Percentiles rank a stretch among this genome's conserved stretches.
Evolutionary conservation across 2,888 invertebrate species (phyloP).

Genomic region (Euplexia lucipara): DNA sequence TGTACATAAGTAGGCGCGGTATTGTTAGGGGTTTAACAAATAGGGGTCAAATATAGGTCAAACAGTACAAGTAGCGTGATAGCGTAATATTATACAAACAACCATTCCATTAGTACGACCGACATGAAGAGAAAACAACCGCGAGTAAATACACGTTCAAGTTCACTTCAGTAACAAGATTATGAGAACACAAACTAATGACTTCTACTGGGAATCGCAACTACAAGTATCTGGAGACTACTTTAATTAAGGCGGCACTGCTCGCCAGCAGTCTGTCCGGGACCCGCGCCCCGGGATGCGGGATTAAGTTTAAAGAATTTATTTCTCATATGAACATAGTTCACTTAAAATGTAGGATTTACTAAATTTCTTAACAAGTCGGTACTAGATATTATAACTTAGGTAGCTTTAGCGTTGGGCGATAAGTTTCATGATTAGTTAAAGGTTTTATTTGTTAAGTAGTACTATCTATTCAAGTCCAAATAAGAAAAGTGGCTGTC

Average conservation of each 20-base stretch:
- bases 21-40: conserved; percentile 12
- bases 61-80: conserved; percentile 28
- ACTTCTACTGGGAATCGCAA: conserved; percentile 29
- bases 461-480: too few species aligned
- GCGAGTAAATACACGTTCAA: not conserved
- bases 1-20: not conserved
- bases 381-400: too few species aligned
- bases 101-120: not conserved
- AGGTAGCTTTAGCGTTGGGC: too few species aligned
- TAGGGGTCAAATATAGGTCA: conserved; percentile 17
- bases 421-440: too few species aligned
- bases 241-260: conserved; percentile 29
- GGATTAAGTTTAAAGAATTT: too few species aligned
- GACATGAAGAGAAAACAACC: conserved; percentile 6
- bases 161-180: conserved; percentile 21
- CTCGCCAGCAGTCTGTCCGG: conserved; percentile 6
- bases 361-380: too few species aligned
- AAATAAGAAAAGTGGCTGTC: too few species aligned
- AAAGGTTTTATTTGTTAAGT: too few species aligned
- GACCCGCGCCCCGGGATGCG: not conserved
- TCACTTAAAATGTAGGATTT: too few species aligned
- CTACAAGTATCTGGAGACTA: conserved; percentile 40
- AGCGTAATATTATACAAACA: conserved; percentile 11
- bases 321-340: too few species aligned
- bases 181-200: conserved; percentile 24